These are phyloP conservation scores for Ceratosolen solmsi DNA, from an alignment of 1,140 invertebrate genomes.

Conservation along the genomic window DNA sequence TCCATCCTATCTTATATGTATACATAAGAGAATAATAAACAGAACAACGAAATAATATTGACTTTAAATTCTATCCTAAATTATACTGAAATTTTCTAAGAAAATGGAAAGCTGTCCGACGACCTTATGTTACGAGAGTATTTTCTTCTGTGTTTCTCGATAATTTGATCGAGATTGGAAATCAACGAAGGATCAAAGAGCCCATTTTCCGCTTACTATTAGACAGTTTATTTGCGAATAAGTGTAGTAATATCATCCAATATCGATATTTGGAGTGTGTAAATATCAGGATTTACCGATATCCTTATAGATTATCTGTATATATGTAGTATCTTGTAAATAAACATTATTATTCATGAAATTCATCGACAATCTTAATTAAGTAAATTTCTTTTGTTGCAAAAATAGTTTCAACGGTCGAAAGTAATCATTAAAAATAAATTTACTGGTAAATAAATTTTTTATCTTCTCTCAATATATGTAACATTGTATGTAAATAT, in stretches of 20 bases:
- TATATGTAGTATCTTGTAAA: no score
- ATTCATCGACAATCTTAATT: no score
- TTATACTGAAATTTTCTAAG: background rate
- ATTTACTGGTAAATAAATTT: no score
- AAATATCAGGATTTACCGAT: background rate
- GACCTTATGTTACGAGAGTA: constrained; percentile 7
- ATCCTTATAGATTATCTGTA: no score
- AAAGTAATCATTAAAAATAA: no score
- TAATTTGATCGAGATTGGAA: constrained; percentile 6
- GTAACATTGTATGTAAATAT: background rate
- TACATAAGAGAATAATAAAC: constrained; percentile 1
- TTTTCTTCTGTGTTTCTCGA: constrained; percentile 6
- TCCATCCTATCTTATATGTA: background rate
- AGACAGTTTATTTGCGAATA: constrained; percentile 13
- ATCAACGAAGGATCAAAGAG: background rate
- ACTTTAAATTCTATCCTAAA: constrained; percentile 17
- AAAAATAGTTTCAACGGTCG: no score
- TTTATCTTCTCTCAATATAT: no score
- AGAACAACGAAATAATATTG: constrained; percentile 23
- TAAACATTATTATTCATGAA: no score
- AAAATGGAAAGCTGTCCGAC: background rate
- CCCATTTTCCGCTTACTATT: background rate
- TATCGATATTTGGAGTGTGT: background rate
- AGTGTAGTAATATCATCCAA: constrained; percentile 1
- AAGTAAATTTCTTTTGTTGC: no score